These are phyloP conservation scores for Melanotaenia nigrans DNA, from an alignment of 2,797 vertebrate genomes.

Conservation along the genomic window DNA sequence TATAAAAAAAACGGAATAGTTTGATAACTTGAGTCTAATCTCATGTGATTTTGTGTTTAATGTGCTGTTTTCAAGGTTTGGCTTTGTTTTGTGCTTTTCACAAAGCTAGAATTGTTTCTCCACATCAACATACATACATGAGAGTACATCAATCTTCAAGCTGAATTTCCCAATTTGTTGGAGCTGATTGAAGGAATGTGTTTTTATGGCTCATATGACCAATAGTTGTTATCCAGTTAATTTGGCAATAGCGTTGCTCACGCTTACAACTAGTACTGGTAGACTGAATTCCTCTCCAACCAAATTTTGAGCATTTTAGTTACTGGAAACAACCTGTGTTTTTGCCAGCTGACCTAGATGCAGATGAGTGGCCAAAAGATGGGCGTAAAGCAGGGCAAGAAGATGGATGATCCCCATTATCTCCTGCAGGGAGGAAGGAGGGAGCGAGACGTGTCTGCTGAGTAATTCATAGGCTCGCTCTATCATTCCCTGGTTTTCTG, in stretches of 20 bases:
- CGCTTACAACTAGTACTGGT: background rate
- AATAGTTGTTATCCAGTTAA: conserved; percentile 4
- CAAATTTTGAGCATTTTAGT: conserved; percentile 18
- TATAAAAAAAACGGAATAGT: background rate
- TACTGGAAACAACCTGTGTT: conserved; percentile 48
- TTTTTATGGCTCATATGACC: background rate
- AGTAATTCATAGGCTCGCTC: conserved; percentile 73
- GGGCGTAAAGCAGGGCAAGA: conserved; percentile 71
- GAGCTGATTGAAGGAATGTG: background rate
- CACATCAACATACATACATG: background rate
- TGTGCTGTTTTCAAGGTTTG: background rate
- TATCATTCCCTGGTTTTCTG: conserved; percentile 58
- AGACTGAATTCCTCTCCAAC: conserved; percentile 9
- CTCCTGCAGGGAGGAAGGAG: conserved; percentile 64
- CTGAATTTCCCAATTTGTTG: background rate
- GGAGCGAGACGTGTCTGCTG: conserved; percentile 65
- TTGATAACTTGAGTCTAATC: background rate
- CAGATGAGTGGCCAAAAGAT: conserved; percentile 66
- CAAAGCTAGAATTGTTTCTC: background rate
- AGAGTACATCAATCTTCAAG: background rate
- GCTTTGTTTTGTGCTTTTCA: background rate
- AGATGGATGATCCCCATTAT: conserved; percentile 78
- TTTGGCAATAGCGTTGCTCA: background rate
- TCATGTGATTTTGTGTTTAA: background rate
- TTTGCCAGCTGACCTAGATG: conserved; percentile 73